Percentiles rank a stretch among this genome's conserved stretches.
Evolutionary conservation across 1,140 invertebrate species (phyloP).

Genomic region (Plectrocnemia conspersa): DNA sequence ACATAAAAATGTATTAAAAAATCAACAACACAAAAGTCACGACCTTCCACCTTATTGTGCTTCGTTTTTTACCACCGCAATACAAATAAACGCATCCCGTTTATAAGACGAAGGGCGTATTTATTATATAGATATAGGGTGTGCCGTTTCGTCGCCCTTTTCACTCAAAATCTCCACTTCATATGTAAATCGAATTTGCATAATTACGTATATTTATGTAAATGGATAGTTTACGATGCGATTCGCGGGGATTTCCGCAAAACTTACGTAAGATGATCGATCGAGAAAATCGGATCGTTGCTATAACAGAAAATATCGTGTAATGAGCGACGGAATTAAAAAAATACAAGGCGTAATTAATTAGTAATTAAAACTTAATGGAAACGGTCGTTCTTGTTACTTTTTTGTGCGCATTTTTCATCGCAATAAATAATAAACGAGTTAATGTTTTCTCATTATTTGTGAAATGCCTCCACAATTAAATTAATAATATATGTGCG

Average conservation of each 20-base stretch:
- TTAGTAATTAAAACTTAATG: neutral
- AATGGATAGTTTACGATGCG: conserved; percentile 12
- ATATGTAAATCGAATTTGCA: conserved; percentile 10
- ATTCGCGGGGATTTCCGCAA: neutral
- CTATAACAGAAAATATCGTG: neutral
- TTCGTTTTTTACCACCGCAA: no score
- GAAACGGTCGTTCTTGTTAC: neutral
- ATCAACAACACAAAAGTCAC: no score
- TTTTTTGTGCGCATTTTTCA: no score
- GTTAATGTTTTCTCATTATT: no score
- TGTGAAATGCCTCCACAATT: no score
- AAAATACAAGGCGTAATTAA: neutral
- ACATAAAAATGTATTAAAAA: no score
- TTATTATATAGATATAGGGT: neutral
- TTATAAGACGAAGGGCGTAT: neutral
- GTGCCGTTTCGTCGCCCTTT: conserved; percentile 2
- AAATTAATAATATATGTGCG: no score
- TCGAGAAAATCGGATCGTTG: neutral
- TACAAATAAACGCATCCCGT: neutral
- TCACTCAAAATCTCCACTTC: conserved; percentile 10
- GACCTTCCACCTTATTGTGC: neutral
- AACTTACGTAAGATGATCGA: no score
- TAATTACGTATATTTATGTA: conserved; percentile 20
- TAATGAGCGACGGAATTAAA: neutral
- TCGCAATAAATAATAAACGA: no score